phyloP scores from a whole-genome alignment of 2,797 vertebrate genomes.

The Halcyon leucocephala region DNA sequence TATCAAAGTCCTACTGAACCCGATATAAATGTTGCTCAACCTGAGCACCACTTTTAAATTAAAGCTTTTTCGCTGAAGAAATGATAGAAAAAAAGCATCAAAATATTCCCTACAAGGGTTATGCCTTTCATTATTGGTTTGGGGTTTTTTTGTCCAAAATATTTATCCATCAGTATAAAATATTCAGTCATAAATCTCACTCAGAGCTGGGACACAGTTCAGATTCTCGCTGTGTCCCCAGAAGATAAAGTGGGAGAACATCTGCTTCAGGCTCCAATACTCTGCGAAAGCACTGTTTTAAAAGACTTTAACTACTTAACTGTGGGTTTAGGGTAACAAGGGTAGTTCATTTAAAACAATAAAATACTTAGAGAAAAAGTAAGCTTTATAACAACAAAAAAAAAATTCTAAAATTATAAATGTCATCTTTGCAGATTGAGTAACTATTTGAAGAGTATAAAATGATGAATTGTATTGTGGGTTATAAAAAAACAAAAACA shows the following conservation, averaged over 20 bases:
- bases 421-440: background rate
- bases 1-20: background rate
- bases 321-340: background rate
- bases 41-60: slow-evolving; percentile 5
- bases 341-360: background rate
- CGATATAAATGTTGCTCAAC: background rate
- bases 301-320: background rate
- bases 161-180: slow-evolving; percentile 18
- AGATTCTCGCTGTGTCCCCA: background rate
- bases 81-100: background rate
- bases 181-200: background rate
- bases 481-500: background rate
- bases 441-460: background rate
- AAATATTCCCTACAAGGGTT: background rate
- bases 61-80: slow-evolving; percentile 4
- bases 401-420: background rate
- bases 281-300: background rate
- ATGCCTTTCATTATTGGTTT: background rate
- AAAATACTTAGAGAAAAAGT: background rate
- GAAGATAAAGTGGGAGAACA: background rate
- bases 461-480: background rate
- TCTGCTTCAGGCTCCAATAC: background rate
- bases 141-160: background rate
- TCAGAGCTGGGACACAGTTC: background rate
- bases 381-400: background rate